These are phyloP conservation scores for Brachionus manjavacas DNA, from an alignment of 1,140 invertebrate species.

Conservation along the genomic window DNA sequence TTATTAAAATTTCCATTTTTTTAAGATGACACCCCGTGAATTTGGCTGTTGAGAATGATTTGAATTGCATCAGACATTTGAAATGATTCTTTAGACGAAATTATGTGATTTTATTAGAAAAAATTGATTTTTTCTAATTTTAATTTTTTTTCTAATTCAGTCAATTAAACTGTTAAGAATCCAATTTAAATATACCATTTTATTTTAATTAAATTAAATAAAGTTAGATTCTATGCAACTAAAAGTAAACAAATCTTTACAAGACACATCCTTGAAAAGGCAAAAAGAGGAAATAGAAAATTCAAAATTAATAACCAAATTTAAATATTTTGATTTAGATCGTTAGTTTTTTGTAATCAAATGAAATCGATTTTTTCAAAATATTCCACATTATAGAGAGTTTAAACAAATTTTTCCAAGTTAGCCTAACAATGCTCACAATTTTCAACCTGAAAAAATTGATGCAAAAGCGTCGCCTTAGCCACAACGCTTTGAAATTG, in stretches of 20 bases:
- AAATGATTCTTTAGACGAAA: background rate
- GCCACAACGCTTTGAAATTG: background rate
- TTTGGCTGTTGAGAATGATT: too few species aligned
- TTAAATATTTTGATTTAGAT: background rate
- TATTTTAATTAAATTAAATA: background rate
- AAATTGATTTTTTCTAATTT: background rate
- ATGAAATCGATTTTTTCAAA: slow-evolving; percentile 12
- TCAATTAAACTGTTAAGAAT: background rate
- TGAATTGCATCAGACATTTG: background rate
- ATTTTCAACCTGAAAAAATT: slow-evolving; percentile 11
- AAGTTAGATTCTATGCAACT: background rate
- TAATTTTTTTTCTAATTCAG: background rate
- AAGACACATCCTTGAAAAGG: background rate
- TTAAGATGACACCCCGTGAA: too few species aligned
- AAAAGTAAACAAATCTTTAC: background rate
- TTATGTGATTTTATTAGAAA: background rate
- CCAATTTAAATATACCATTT: background rate
- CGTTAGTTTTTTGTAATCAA: background rate
- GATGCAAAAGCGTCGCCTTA: background rate
- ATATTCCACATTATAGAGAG: background rate
- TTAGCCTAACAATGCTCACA: background rate
- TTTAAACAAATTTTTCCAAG: background rate
- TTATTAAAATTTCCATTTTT: too few species aligned
- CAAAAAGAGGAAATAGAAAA: background rate
- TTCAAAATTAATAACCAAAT: background rate